A percentile compares a stretch with the other conserved stretches of the same genome.
These are phyloP conservation scores for Drosophila oshimai DNA, from an alignment of 1,140 invertebrate genomes.

Conservation along the genomic window DNA sequence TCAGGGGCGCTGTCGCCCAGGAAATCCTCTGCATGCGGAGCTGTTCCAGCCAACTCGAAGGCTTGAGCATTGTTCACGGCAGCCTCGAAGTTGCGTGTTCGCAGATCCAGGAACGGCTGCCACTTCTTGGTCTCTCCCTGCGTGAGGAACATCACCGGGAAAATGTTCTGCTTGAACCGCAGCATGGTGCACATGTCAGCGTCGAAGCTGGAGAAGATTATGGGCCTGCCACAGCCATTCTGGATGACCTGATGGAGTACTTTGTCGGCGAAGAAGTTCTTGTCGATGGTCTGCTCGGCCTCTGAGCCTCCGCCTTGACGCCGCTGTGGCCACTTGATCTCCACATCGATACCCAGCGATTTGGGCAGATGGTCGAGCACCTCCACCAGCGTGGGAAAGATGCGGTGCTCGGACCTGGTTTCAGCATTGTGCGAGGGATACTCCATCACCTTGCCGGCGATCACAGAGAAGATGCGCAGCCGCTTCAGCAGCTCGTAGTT, in stretches of 20 bases:
- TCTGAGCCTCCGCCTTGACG: conserved; percentile 92
- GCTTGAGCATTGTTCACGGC: conserved; percentile 92
- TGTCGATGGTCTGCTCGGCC: conserved; percentile 94
- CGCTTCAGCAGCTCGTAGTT: conserved; percentile 93
- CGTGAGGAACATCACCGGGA: conserved; percentile 96
- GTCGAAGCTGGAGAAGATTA: conserved; percentile 97
- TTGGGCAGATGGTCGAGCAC: conserved; percentile 90
- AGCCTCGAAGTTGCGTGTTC: conserved; percentile 90
- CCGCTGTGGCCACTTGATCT: conserved; percentile 97
- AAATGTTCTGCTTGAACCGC: conserved; percentile 95
- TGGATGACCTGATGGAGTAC: conserved; percentile 90
- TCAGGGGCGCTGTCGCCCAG: conserved; percentile 87
- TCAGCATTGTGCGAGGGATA: conserved; percentile 73
- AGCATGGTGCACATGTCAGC: conserved; percentile 97
- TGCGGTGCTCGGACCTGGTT: conserved; percentile 90
- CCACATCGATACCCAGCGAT: conserved; percentile 96
- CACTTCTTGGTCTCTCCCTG: conserved; percentile 92
- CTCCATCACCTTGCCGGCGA: conserved; percentile 67
- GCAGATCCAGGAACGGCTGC: conserved; percentile 91
- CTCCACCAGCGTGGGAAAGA: conserved; percentile 94
- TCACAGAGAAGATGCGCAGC: conserved; percentile 86
- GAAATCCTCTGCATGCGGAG: conserved; percentile 95
- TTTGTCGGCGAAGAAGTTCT: conserved; percentile 94
- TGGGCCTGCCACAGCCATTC: conserved; percentile 89
- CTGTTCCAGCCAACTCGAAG: conserved; percentile 92